These are phyloP conservation scores for Harpalus rufipes DNA, from an alignment of 2,888 invertebrate species.

Conservation along the genomic window DNA sequence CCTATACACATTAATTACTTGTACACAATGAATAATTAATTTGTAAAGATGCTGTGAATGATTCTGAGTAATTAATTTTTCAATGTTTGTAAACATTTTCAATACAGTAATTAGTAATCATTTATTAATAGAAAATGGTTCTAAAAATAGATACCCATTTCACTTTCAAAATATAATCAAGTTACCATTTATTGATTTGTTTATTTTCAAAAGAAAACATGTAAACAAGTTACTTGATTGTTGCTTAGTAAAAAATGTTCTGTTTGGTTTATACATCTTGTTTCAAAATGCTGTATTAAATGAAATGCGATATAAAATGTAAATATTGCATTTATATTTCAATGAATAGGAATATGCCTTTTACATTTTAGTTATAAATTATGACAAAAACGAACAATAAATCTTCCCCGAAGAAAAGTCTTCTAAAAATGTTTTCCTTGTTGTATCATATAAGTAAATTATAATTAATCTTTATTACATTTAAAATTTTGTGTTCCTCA, in stretches of 20 bases:
- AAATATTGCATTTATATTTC: conserved; percentile 18
- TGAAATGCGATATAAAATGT: conserved; percentile 26
- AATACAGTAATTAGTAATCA: conserved; percentile 7
- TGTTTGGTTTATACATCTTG: not conserved
- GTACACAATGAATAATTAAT: conserved; percentile 4
- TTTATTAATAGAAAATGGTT: conserved; percentile 22
- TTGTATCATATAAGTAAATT: not conserved
- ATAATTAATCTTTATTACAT: not conserved
- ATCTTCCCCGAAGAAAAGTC: not conserved
- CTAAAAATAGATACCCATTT: conserved; percentile 31
- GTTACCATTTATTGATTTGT: conserved; percentile 50
- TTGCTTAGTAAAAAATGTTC: conserved; percentile 23
- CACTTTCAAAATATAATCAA: conserved; percentile 30
- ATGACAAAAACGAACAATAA: conserved; percentile 8
- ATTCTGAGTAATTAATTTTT: not conserved
- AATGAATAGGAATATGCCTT: not conserved
- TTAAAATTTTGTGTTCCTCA: not conserved
- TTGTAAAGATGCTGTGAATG: not conserved
- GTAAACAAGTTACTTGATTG: conserved; percentile 16
- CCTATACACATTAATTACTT: not conserved
- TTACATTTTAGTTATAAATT: not conserved
- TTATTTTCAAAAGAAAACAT: conserved; percentile 48
- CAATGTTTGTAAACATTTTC: conserved; percentile 21
- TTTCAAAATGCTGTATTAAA: conserved; percentile 11
- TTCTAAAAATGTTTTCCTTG: conserved; percentile 5